Conservation (phyloP, 2,888 invertebrate genomes). For the Seladonia tumulorum region DNA sequence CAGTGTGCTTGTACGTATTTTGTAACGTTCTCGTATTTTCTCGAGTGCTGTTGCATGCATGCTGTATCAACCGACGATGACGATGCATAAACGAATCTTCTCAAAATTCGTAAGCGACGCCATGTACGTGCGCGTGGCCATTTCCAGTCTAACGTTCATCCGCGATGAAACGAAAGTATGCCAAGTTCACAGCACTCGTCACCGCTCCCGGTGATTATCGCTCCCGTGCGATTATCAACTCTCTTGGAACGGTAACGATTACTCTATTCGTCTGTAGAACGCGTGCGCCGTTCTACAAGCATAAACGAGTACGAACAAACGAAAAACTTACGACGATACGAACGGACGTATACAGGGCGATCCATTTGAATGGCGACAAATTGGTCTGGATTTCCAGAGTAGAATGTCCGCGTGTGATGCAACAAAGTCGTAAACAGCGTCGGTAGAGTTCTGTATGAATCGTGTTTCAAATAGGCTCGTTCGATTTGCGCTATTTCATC, state of each 20-base stretch:
- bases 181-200: too few species aligned
- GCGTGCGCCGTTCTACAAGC: too few species aligned
- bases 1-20: slow-evolving; percentile 49
- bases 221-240: too few species aligned
- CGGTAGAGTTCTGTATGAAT: not conserved
- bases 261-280: too few species aligned
- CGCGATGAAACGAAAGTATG: not conserved
- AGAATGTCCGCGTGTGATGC: not conserved
- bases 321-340: too few species aligned
- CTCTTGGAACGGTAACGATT: too few species aligned
- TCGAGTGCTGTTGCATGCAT: slow-evolving; percentile 59
- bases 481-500: not conserved
- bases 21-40: slow-evolving; percentile 36
- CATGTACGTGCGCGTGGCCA: slow-evolving; percentile 19
- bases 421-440: not conserved
- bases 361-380: not conserved
- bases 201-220: too few species aligned
- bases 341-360: too few species aligned
- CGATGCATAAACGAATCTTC: slow-evolving; percentile 16
- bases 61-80: slow-evolving; percentile 50
- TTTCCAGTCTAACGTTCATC: not conserved
- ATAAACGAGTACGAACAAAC: too few species aligned
- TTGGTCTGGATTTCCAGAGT: not conserved
- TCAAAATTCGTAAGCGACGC: slow-evolving; percentile 15
- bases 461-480: not conserved